Evolutionary conservation across 92 coral and sea anemone species (phyloP).

Genomic region (Actinostola sp.): DNA sequence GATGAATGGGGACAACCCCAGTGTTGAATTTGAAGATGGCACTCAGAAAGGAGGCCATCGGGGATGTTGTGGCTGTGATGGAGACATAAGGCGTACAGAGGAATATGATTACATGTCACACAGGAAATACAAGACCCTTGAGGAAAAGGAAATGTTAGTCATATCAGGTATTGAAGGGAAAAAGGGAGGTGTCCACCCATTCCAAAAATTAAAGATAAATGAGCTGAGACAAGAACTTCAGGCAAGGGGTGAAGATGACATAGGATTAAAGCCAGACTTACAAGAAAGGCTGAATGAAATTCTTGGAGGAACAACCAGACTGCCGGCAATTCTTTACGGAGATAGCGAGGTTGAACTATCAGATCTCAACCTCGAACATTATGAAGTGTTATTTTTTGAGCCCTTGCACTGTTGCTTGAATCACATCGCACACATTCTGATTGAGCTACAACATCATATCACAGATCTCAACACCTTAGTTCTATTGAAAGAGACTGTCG

Average conservation of each 20-base stretch:
- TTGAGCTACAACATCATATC: constrained; percentile 23
- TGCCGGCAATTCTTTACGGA: constrained; percentile 17
- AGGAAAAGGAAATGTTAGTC: constrained; percentile 21
- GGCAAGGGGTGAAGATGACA: constrained; percentile 8
- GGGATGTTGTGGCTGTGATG: constrained; percentile 45
- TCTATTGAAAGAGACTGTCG: constrained; percentile 24
- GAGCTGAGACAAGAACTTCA: constrained; percentile 24
- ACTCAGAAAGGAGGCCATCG: constrained; percentile 22
- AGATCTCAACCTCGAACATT: constrained; percentile 17
- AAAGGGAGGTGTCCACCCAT: constrained; percentile 6
- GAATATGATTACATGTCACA: constrained; percentile 31
- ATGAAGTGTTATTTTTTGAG: constrained; percentile 48
- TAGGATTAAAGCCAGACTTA: constrained; percentile 4
- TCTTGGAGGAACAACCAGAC: constrained; percentile 20
- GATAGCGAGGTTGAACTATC: not conserved
- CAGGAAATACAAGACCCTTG: constrained; percentile 19
- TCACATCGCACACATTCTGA: constrained; percentile 5
- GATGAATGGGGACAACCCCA: constrained; percentile 26
- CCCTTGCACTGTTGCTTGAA: constrained; percentile 29
- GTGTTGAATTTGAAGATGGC: constrained; percentile 32
- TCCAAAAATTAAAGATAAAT: constrained; percentile 8
- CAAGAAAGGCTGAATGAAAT: constrained; percentile 11
- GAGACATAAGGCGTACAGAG: constrained; percentile 9
- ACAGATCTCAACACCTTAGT: constrained; percentile 25
- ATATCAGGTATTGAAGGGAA: constrained; percentile 13